phyloP scores from a whole-genome alignment of 2,797 vertebrate species.

The Sylvilagus floridanus region DNA sequence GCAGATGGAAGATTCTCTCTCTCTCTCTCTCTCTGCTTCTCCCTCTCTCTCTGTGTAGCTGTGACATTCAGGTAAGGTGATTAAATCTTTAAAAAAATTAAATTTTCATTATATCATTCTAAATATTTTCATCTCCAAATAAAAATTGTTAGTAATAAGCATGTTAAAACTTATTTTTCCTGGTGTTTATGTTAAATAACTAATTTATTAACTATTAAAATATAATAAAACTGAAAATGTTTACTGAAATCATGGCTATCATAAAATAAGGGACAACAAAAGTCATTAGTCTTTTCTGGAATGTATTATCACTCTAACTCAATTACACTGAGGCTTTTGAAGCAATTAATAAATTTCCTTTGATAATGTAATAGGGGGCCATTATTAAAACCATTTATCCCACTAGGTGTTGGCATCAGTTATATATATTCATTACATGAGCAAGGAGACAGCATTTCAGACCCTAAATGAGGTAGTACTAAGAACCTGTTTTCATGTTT shows the following conservation, averaged over 20 bases:
- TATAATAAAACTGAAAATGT: slow-evolving; percentile 39
- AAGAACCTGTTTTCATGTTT: not conserved
- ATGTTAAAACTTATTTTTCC: not conserved
- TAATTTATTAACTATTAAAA: slow-evolving; percentile 38
- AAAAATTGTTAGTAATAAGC: not conserved
- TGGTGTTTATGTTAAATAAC: slow-evolving; percentile 2
- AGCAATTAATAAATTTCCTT: slow-evolving; percentile 72
- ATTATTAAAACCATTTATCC: slow-evolving; percentile 59
- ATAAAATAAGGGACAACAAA: slow-evolving; percentile 61
- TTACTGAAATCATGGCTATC: slow-evolving; percentile 45
- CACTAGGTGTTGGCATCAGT: not conserved
- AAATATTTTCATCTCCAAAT: slow-evolving; percentile 34
- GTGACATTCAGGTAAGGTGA: not conserved
- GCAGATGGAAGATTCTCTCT: no score
- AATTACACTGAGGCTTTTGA: slow-evolving; percentile 36
- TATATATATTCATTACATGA: not conserved
- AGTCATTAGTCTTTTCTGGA: slow-evolving; percentile 70
- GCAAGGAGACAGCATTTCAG: not conserved
- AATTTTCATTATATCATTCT: slow-evolving; percentile 1
- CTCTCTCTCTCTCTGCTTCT: no score
- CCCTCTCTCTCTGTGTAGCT: not conserved
- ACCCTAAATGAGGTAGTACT: not conserved
- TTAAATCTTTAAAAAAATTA: not conserved
- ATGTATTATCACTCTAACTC: slow-evolving; percentile 73
- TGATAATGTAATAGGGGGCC: slow-evolving; percentile 49